Evolutionary conservation across 2,113 vertebrate genomes (phyloP).

Genomic region (Taxidea taxus): DNA sequence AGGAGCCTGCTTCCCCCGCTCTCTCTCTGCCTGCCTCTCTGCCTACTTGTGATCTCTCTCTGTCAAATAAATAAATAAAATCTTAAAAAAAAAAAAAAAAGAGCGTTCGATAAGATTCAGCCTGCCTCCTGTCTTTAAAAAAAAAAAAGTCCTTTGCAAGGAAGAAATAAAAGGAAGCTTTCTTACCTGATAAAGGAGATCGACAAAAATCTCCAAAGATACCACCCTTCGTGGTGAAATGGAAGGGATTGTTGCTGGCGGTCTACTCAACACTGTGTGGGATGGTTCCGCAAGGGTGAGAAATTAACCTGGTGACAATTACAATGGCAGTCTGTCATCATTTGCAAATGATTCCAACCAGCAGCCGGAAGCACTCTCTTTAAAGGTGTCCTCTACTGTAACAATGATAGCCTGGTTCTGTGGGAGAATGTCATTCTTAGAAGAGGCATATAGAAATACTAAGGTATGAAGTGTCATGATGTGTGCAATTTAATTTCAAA

Average conservation of each 20-base stretch:
- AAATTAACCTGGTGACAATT: not conserved
- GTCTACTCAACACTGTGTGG: no score
- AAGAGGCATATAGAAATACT: not conserved
- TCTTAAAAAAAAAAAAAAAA: not conserved
- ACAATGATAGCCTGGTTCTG: not conserved
- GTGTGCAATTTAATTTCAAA: not conserved
- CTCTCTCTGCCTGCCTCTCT: no score
- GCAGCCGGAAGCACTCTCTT: not conserved
- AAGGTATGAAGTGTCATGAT: not conserved
- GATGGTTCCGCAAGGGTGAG: not conserved
- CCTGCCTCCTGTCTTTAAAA: not conserved
- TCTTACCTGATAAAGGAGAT: not conserved
- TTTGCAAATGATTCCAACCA: not conserved
- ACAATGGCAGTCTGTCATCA: not conserved
- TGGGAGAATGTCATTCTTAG: not conserved
- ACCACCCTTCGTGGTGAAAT: not conserved
- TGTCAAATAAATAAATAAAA: no score
- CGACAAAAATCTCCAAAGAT: not conserved
- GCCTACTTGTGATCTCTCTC: no score
- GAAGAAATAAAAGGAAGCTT: not conserved
- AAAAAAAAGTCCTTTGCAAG: not conserved
- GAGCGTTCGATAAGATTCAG: not conserved
- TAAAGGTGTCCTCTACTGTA: not conserved
- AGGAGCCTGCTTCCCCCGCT: no score
- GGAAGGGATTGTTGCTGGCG: not conserved